phyloP scores from a whole-genome alignment of 2,797 vertebrate genomes.

The Pelodytes ibericus region DNA sequence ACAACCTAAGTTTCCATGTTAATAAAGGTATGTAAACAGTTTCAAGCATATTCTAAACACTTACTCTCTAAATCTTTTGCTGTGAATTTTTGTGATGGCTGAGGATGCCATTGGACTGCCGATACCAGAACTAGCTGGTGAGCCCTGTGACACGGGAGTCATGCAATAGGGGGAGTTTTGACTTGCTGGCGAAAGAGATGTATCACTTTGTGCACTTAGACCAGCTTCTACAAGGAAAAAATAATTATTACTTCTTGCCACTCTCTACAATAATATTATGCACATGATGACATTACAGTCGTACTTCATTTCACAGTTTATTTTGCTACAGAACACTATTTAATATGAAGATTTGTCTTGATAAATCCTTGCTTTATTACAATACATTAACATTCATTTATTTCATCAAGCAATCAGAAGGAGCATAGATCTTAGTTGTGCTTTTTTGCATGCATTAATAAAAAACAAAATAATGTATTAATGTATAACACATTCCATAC shows the following conservation, averaged over 20 bases:
- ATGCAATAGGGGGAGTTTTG: slow-evolving; percentile 98
- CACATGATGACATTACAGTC: no score
- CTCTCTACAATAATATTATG: not conserved
- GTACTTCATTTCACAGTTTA: no score
- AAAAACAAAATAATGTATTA: no score
- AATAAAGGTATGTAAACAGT: no score
- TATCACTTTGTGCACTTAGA: slow-evolving; percentile 91
- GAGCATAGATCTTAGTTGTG: no score
- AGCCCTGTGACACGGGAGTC: slow-evolving; percentile 96
- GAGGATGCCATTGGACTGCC: slow-evolving; percentile 97
- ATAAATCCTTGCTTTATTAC: no score
- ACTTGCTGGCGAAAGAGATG: slow-evolving; percentile 94
- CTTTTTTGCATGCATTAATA: no score
- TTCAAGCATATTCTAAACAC: slow-evolving; percentile 53
- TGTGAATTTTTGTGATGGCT: slow-evolving; percentile 97
- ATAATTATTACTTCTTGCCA: not conserved
- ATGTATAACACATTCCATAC: slow-evolving; percentile 65
- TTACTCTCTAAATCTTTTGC: slow-evolving; percentile 97
- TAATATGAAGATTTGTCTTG: no score
- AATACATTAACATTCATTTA: no score
- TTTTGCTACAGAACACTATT: no score
- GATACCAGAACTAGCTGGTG: slow-evolving; percentile 94
- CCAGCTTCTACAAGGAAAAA: slow-evolving; percentile 80
- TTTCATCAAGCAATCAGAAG: no score
- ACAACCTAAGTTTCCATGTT: no score